phyloP scores from a whole-genome alignment of 30 jellyfish, hydroid and myxozoan genomes.

The Aurelia aurita complex sp. Pacific region DNA sequence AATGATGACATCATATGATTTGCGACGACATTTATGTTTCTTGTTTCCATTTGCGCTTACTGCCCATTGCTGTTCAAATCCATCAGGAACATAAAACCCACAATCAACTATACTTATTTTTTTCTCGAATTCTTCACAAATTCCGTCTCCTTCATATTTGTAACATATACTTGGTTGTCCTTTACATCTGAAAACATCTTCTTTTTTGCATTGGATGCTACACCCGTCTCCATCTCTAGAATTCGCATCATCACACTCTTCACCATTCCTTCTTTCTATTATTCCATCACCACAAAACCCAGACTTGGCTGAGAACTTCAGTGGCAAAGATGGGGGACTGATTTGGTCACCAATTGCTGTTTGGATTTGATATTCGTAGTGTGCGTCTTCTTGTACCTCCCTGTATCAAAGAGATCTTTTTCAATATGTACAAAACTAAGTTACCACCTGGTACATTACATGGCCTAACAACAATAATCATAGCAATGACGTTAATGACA shows the following conservation, averaged over 20 bases:
- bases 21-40: constrained; percentile 16
- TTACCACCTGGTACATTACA: no score
- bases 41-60: constrained; percentile 55
- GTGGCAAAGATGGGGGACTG: constrained; percentile 84
- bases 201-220: constrained; percentile 75
- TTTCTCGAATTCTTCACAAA: constrained; percentile 90
- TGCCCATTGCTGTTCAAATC: constrained; percentile 97
- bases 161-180: constrained; percentile 95
- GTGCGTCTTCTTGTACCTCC: constrained; percentile 16
- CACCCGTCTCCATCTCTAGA: constrained; percentile 95
- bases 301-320: constrained; percentile 32
- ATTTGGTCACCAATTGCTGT: constrained; percentile 52
- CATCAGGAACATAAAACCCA: constrained; percentile 89
- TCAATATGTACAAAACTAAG: no score
- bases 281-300: constrained; percentile 99
- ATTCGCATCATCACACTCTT: constrained; percentile 97
- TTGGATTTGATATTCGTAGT: constrained; percentile 72
- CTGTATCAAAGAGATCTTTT: constrained; percentile 7
- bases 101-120: constrained; percentile 75
- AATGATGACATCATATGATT: constrained; percentile 49
- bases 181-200: constrained; percentile 86
- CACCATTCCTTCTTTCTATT: constrained; percentile 49
- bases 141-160: constrained; percentile 84
- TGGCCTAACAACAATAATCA: no score
- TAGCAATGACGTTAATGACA: no score